Evolutionary conservation across 2,113 vertebrate species (phyloP).

Genomic region (Oreocharis arfaki): DNA sequence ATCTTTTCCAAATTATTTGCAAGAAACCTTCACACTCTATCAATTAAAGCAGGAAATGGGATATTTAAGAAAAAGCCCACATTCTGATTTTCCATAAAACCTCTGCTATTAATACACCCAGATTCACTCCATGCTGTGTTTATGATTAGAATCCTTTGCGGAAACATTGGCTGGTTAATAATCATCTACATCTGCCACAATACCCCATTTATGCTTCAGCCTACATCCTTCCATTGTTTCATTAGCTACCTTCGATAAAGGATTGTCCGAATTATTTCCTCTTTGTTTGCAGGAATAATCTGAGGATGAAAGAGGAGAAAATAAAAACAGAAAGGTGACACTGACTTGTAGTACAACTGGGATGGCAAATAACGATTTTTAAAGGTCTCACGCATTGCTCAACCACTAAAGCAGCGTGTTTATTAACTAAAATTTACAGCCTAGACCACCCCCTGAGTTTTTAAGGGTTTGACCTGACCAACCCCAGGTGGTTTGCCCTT

Average conservation of each 20-base stretch:
- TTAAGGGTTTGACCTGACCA: not conserved
- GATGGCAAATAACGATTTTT: not conserved
- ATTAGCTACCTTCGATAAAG: slow-evolving; percentile 36
- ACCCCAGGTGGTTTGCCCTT: not conserved
- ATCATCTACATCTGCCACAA: slow-evolving; percentile 54
- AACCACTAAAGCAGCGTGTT: not conserved
- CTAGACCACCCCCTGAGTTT: not conserved
- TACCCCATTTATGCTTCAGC: slow-evolving; percentile 37
- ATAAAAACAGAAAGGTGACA: not conserved
- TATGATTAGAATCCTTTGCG: slow-evolving; percentile 10
- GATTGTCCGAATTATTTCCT: slow-evolving; percentile 49
- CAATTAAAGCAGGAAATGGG: slow-evolving; percentile 42
- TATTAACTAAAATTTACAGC: slow-evolving; percentile 42
- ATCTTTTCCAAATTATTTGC: slow-evolving; percentile 14
- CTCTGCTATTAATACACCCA: slow-evolving; percentile 31
- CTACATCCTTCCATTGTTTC: slow-evolving; percentile 55
- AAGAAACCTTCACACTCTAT: slow-evolving; percentile 24
- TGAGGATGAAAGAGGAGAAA: not conserved
- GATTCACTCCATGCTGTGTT: not conserved
- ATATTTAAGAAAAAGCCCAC: slow-evolving; percentile 7
- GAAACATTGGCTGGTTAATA: slow-evolving; percentile 55
- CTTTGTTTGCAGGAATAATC: not conserved
- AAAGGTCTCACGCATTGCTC: accelerated
- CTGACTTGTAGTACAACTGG: not conserved
- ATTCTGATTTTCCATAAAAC: slow-evolving; percentile 19